Evolutionary conservation across 2,888 invertebrate genomes (phyloP), one percentile per base, ranked within the genome.

Genomic region (Polyommatus icarus): DNA sequence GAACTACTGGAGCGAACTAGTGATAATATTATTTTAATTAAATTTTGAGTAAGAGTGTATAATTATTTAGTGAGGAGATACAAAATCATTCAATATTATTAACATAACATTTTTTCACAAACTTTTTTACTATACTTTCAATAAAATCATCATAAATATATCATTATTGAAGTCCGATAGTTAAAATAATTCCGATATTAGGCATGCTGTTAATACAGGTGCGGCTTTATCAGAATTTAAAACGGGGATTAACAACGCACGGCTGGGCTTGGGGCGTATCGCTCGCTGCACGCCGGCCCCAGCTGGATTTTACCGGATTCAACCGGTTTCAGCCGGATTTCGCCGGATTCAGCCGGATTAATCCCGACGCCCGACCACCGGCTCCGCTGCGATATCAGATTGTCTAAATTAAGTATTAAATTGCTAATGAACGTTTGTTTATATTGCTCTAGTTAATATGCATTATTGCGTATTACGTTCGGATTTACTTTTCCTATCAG

Each of bases 201-300:
- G 81, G 79, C 77, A 79, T 54, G 82, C 81, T 85, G 87, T 86
- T 89, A 86, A 85, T 84, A 86, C 88, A 92, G 91, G 91, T 92
- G 85, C 36, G 72, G 72, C 87, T 90, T 91, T 91, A 92, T 91
- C 90, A 90, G 89, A 90, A 91, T 93, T 94, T 93, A 92, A 93
- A 94, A 90, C 86, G 85, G 89, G 92, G 92, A 92, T 94, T 94
- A 94, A 87, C 92, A 90, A 91, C 87, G 87, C 85, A 87, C 84
- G 85, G 87, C 88, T 87, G 85, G 89, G 87, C 86, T 85, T 87
- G 84, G 81, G 81, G 83, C 89, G 89, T 91, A 91, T 90, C 91
- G 88, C 87, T 80, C 84, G 83, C 86, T 79, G 77, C 88, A 85
- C 87, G 84, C 88, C 86, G 84, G 83, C 84, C 84, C 84, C 12